Evolutionary conservation across 37 sponge, comb jelly and placozoan species (phyloP), one percentile per base, ranked within the genome.

Genomic region (Geodia barretti): DNA sequence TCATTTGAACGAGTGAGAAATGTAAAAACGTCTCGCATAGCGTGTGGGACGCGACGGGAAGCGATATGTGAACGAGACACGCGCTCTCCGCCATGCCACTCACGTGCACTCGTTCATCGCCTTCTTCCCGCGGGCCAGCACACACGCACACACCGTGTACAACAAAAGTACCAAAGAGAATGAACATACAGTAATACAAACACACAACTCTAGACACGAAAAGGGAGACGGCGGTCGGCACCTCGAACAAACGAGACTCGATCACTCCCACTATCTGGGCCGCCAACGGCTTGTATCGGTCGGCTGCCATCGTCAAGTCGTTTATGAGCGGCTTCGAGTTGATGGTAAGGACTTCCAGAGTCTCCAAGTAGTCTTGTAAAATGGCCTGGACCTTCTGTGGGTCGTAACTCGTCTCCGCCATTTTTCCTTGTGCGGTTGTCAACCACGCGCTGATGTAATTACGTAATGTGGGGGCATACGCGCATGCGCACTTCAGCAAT

Each of bases 281-380:
- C 1, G 88, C 99, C 39, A 79, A 76, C 1, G 67, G 83, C 41
- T 81, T 83, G 81, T 92, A 77, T 62, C 79, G 72, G 34, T 79
- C 92, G 1, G 99, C 96, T 26, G 84, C 62, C 39, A 83, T 84
- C 33, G 97, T 93, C 39, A 98, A 85, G 39, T 87, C 81, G 40
- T 96, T 92, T 5, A 98, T 98, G 39, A 94, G 68, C n/a, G 92
- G 93, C 75, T 94, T 92, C 37, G 92, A 94, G 81, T 96, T 98
- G 85, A 92, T 85, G 25, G 88, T 90, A 60, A 98, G 88, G 32
- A 89, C 97, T 36, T 88, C 86, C 59, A 98, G 80, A 17, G 86
- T 41, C 36, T 79, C 62, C 74, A 41, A 14, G 65, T 41, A 82
- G 31, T 68, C 68, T 5, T 32, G 68, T 32, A 68, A 30, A 3